phyloP scores from a whole-genome alignment of 2,888 invertebrate species.

The Diploptera punctata region DNA sequence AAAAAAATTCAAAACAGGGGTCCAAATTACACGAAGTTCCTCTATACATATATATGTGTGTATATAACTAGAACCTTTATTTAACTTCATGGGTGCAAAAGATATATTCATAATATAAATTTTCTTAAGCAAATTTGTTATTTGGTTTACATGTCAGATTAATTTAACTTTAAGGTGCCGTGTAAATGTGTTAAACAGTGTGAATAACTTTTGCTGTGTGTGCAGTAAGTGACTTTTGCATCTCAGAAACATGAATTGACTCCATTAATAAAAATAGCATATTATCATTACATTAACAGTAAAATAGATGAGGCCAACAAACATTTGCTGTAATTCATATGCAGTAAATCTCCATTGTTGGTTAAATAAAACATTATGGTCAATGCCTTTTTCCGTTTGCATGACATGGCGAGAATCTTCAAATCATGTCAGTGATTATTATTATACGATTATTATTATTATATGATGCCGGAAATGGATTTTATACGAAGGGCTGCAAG shows the following conservation, averaged over 20 bases:
- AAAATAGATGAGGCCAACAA: background rate
- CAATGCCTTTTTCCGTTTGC: background rate
- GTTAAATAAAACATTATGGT: background rate
- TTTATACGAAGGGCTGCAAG: too few species aligned
- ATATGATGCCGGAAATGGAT: too few species aligned
- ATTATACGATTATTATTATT: background rate
- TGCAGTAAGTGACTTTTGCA: background rate
- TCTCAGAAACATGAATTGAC: background rate
- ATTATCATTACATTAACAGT: background rate
- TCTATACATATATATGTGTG: too few species aligned
- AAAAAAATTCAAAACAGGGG: too few species aligned
- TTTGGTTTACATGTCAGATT: too few species aligned
- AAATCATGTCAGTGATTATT: background rate
- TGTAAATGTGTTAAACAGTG: too few species aligned
- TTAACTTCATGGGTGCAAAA: too few species aligned
- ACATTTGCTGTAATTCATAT: background rate
- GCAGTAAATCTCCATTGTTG: slow-evolving; percentile 6
- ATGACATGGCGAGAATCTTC: background rate
- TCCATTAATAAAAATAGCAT: background rate
- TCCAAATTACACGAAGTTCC: too few species aligned
- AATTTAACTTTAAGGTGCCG: too few species aligned
- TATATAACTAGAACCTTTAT: too few species aligned
- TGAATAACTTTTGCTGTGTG: background rate
- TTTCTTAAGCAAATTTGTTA: too few species aligned
- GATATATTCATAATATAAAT: too few species aligned